A percentile compares a stretch with the other conserved stretches of the same genome.
Evolutionary conservation across 2,797 vertebrate genomes (phyloP).

Genomic region (Sebastiscus tertius): DNA sequence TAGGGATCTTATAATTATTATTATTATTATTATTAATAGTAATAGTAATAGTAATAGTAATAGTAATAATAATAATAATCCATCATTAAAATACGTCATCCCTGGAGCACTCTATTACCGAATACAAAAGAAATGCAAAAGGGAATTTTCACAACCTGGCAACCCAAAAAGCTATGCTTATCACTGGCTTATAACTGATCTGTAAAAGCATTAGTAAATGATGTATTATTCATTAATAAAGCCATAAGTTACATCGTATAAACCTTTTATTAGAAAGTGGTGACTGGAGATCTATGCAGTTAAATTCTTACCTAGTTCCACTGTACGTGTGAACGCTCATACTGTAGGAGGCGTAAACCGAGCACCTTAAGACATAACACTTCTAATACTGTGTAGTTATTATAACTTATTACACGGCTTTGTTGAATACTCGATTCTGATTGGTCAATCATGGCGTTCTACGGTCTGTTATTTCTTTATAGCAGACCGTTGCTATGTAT

Average conservation of each 20-base stretch:
- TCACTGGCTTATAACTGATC: background rate
- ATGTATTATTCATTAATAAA: background rate
- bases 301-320: background rate
- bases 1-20: background rate
- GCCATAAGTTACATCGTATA: background rate
- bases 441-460: too few relatives aligned
- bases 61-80: too few relatives aligned
- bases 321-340: background rate
- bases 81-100: too few relatives aligned
- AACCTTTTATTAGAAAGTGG: background rate
- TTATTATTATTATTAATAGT: too few relatives aligned
- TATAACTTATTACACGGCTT: background rate
- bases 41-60: too few relatives aligned
- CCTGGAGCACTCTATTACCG: background rate
- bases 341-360: constrained; percentile 8
- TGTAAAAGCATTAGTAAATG: background rate
- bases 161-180: background rate
- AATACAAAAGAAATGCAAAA: background rate
- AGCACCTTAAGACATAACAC: too few relatives aligned
- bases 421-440: rapidly evolving
- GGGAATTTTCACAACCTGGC: background rate
- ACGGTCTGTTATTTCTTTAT: too few relatives aligned
- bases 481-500: too few relatives aligned
- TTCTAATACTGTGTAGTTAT: background rate
- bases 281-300: background rate